phyloP scores from a whole-genome alignment of 2,797 vertebrate genomes.

The Gadopsis bispinosus region DNA sequence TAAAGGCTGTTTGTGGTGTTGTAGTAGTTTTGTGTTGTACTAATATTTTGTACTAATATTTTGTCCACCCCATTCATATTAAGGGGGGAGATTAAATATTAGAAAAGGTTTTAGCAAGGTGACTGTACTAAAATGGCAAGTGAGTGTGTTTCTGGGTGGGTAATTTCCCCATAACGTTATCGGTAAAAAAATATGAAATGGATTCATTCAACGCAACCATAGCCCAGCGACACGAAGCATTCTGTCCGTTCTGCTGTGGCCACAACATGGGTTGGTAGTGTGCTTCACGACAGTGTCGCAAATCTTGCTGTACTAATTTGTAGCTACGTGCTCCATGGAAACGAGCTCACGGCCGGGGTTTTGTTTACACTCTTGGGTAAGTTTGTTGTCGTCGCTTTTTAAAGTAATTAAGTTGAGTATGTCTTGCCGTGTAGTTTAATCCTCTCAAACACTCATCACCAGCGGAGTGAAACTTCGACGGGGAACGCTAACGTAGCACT shows the following conservation, averaged over 20 bases:
- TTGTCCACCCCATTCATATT: neutral
- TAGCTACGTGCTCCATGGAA: slow-evolving; percentile 71
- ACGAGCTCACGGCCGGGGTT: slow-evolving; percentile 42
- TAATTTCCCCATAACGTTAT: neutral
- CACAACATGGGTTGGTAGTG: too few relatives aligned
- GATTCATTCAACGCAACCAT: neutral
- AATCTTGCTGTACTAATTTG: slow-evolving; percentile 25
- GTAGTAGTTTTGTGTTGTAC: neutral
- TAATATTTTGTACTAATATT: too few relatives aligned
- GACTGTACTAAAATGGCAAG: neutral
- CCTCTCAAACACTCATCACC: neutral
- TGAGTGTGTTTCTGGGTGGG: neutral
- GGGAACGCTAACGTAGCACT: neutral
- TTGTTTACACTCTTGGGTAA: slow-evolving; percentile 83
- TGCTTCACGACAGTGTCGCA: slow-evolving; percentile 73
- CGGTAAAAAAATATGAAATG: neutral
- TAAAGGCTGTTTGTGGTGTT: neutral
- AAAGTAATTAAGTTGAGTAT: neutral
- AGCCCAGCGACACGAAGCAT: too few relatives aligned
- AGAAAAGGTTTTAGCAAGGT: neutral
- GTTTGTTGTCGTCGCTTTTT: slow-evolving; percentile 34
- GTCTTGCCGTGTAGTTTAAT: neutral
- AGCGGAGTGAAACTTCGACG: neutral
- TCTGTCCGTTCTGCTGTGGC: too few relatives aligned
- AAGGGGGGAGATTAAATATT: neutral